phyloP scores from a whole-genome alignment of 2,797 vertebrate genomes.

The Tauraco hartlaubi region DNA sequence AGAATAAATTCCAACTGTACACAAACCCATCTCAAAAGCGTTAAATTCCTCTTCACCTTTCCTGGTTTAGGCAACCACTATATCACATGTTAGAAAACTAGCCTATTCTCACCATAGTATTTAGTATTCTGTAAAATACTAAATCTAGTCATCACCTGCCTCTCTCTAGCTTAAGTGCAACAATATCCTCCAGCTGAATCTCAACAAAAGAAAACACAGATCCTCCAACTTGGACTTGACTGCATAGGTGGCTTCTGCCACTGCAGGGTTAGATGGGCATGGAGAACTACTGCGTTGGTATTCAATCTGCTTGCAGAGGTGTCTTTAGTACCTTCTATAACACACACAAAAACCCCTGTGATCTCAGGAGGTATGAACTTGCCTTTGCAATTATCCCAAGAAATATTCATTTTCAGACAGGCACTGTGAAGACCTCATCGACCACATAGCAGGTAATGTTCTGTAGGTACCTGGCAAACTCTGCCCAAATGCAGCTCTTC shows the following conservation, averaged over 20 bases:
- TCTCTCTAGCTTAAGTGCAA: background rate
- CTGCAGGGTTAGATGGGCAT: background rate
- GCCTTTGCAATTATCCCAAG: background rate
- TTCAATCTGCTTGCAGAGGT: background rate
- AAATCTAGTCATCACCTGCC: background rate
- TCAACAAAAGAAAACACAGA: background rate
- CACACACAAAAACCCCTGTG: background rate
- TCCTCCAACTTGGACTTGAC: background rate
- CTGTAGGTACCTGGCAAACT: background rate
- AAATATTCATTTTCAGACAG: background rate
- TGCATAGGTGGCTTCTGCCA: accelerated
- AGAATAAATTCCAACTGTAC: background rate
- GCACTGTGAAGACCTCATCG: accelerated
- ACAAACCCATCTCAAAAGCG: background rate
- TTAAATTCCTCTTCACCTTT: background rate
- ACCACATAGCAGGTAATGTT: background rate
- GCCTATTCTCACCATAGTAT: background rate
- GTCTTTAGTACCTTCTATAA: background rate
- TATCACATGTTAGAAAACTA: background rate
- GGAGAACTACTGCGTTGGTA: background rate
- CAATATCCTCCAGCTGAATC: background rate
- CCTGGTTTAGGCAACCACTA: background rate
- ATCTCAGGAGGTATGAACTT: background rate
- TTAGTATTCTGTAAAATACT: background rate
- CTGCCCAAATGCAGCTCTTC: background rate